Evolutionary conservation across 2,888 invertebrate genomes (phyloP), one percentile per base, ranked within the genome.

Genomic region (Yponomeuta evonymella): DNA sequence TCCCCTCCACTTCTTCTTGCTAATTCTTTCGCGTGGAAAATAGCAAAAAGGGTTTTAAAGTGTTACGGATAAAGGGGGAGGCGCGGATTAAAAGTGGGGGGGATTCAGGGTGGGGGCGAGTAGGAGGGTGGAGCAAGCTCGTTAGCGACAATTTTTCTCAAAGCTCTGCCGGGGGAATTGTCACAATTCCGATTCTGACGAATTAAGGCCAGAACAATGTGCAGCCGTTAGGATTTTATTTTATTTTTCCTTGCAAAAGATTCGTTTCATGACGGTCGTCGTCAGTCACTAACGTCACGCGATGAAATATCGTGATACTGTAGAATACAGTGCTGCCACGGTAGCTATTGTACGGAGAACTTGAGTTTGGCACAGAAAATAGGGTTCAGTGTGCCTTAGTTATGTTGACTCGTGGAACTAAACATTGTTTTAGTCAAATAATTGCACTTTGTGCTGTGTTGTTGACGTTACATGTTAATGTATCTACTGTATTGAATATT

Each of bases 121-220:
- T 65, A 71, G 63, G 72, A 75, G 75, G 77, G 73, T 76, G 75
- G 78, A 77, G 80, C 83, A 83, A 89, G 90, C 90, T 90, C 90
- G 90, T 90, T 91, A 90, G 88, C 85, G 88, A 88, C 88, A 89
- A 88, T 90, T 91, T 90, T 90, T 90, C 90, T 89, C 89, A 90
- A 89, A 90, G 89, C 89, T 85, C 81, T 86, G 87, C 83, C 85
- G 77, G 78, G 86, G 81, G 89, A 87, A 88, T 90, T 85, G 90
- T 89, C 85, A 90, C 87, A 88, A 89, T 89, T 86, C 85, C 86
- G 88, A 89, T 88, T 90, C 87, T 90, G 88, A 90, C 86, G 89
- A 90, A 89, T 90, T 90, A 88, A 86, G 85, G 79, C 79, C 77
- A 79, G 82, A 81, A 86, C 84, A 84, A 83, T 82, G 83, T 65